A percentile compares a stretch with the other conserved stretches of the same genome.
phyloP scores from a whole-genome alignment of 1,140 invertebrate genomes.

The Metopolophium dirhodum region DNA sequence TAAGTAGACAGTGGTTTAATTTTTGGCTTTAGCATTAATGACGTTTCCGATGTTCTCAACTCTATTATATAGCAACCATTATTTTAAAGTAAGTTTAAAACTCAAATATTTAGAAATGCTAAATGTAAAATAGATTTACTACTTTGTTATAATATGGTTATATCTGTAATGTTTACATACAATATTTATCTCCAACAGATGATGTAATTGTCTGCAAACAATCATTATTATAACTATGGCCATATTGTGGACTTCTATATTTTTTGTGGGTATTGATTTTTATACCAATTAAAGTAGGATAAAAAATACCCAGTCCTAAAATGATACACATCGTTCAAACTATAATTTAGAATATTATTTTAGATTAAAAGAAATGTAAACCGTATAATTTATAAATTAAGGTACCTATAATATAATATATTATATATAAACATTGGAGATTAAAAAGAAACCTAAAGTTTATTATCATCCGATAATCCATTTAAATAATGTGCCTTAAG shows the following conservation, averaged over 20 bases:
- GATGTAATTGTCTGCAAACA: not conserved
- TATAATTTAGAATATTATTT: slow-evolving; percentile 10
- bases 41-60: not conserved
- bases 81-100: not conserved
- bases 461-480: slow-evolving; percentile 42
- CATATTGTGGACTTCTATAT: not conserved
- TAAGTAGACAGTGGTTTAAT: not conserved
- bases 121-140: not conserved
- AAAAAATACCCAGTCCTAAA: not conserved
- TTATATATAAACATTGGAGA: not conserved
- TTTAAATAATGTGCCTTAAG: not conserved
- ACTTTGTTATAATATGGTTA: not conserved
- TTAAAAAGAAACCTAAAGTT: slow-evolving; percentile 19
- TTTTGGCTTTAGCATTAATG: not conserved
- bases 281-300: not conserved
- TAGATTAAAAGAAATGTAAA: not conserved
- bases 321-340: not conserved
- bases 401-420: slow-evolving; percentile 13
- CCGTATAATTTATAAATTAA: not conserved
- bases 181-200: not conserved
- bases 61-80: not conserved
- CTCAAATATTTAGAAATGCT: not conserved
- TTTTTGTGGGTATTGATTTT: not conserved
- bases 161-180: not conserved
- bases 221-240: not conserved